phyloP scores from a whole-genome alignment of 2,888 invertebrate genomes.

The Drosophila macrothrix region DNA sequence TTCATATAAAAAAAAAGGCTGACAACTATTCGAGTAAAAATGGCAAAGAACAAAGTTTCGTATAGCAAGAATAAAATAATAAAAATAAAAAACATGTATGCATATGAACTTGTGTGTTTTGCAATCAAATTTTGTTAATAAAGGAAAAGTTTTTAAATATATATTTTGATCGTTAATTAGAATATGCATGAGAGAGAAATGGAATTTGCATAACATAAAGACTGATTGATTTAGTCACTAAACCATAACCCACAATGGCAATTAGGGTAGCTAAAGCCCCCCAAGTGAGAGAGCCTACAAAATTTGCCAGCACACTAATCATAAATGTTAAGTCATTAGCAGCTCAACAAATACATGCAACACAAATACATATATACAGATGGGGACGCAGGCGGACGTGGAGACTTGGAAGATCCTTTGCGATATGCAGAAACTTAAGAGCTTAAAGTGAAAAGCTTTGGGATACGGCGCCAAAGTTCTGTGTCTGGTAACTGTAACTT shows the following conservation, averaged over 20 bases:
- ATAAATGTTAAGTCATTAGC: slow-evolving; percentile 58
- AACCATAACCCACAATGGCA: slow-evolving; percentile 29
- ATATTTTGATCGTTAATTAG: not conserved
- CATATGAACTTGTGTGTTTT: not conserved
- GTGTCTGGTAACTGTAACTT: slow-evolving; percentile 22
- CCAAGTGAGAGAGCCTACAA: slow-evolving; percentile 46
- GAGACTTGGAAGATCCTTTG: slow-evolving; percentile 14
- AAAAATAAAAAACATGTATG: not conserved
- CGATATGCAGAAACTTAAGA: slow-evolving; percentile 49
- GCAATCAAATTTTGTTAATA: not conserved
- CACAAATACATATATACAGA: slow-evolving; percentile 5
- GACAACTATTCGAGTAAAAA: slow-evolving; percentile 25
- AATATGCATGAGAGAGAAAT: not conserved
- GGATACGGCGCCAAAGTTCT: slow-evolving; percentile 46
- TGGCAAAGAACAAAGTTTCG: slow-evolving; percentile 36
- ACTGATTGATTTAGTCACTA: slow-evolving; percentile 42
- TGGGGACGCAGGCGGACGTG: not conserved
- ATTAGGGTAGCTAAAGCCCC: slow-evolving; percentile 43
- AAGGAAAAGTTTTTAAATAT: not conserved
- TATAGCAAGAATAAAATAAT: slow-evolving; percentile 2
- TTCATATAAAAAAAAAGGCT: slow-evolving; percentile 49
- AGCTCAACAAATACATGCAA: slow-evolving; percentile 53
- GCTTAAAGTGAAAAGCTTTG: slow-evolving; percentile 60
- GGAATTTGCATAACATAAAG: slow-evolving; percentile 11
- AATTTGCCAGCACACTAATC: slow-evolving; percentile 68